Evolutionary conservation across 2,797 vertebrate genomes (phyloP).

Genomic region (Eupleurogrammus muticus): DNA sequence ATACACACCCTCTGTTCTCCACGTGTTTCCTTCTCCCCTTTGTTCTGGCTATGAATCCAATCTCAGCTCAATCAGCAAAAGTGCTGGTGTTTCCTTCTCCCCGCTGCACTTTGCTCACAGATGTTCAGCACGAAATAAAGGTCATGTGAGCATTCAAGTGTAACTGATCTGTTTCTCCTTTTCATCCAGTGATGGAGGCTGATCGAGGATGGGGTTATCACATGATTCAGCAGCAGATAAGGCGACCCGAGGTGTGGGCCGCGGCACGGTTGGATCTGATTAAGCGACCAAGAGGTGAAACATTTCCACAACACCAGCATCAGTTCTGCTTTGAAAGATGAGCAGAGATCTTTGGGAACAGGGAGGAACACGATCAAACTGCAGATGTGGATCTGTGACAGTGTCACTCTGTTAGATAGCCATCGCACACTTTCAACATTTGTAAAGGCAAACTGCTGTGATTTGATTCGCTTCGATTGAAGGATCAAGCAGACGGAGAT

Average conservation of each 20-base stretch:
- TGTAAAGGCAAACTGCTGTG: slow-evolving; percentile 22
- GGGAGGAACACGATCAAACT: slow-evolving; percentile 47
- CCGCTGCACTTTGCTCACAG: slow-evolving; percentile 57
- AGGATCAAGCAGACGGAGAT: slow-evolving; percentile 48
- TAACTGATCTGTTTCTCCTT: slow-evolving; percentile 80
- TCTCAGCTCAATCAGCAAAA: slow-evolving; percentile 68
- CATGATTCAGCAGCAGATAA: slow-evolving; percentile 62
- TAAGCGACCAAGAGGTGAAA: slow-evolving; percentile 69
- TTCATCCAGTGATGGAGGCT: slow-evolving; percentile 79
- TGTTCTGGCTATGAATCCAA: slow-evolving; percentile 68
- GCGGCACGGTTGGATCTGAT: slow-evolving; percentile 73
- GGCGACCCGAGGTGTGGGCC: slow-evolving; percentile 66
- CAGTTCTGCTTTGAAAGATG: slow-evolving; percentile 72
- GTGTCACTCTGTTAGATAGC: slow-evolving; percentile 54
- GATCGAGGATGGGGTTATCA: slow-evolving; percentile 62
- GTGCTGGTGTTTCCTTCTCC: slow-evolving; percentile 61
- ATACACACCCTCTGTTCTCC: slow-evolving; percentile 3
- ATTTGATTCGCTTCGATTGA: slow-evolving; percentile 41
- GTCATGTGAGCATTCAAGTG: slow-evolving; percentile 72
- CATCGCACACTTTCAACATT: slow-evolving; percentile 48
- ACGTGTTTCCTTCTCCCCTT: slow-evolving; percentile 41
- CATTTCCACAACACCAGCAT: slow-evolving; percentile 77
- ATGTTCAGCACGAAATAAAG: slow-evolving; percentile 75
- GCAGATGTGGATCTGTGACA: slow-evolving; percentile 64
- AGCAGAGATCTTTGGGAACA: slow-evolving; percentile 64